These are phyloP conservation scores for Lithophane ornitopus DNA, from an alignment of 2,888 invertebrate species.

Conservation along the genomic window DNA sequence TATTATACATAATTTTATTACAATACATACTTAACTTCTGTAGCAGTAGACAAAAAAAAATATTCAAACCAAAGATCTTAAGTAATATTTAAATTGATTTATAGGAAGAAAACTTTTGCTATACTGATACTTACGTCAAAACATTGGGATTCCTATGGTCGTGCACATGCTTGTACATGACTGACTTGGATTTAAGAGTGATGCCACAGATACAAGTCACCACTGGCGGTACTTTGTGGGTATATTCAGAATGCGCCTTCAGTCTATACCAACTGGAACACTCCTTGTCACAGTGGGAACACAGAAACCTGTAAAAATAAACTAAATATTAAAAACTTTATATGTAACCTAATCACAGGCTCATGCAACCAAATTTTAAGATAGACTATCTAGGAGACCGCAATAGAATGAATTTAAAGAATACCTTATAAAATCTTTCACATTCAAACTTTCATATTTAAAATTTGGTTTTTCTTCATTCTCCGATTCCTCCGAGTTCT, in stretches of 20 bases:
- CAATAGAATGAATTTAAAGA: neutral
- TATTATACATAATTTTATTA: neutral
- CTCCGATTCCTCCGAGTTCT: conserved; percentile 67
- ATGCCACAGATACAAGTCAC: conserved; percentile 88
- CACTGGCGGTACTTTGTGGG: conserved; percentile 81
- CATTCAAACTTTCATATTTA: conserved; percentile 79
- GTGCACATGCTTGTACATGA: conserved; percentile 89
- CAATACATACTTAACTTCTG: neutral
- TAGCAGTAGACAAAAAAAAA: neutral
- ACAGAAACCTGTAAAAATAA: conserved; percentile 82
- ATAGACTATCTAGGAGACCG: neutral
- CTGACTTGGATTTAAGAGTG: conserved; percentile 87
- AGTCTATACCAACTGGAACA: conserved; percentile 88
- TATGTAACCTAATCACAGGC: neutral
- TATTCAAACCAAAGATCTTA: neutral
- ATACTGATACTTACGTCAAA: conserved; percentile 81
- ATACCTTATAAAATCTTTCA: conserved; percentile 85
- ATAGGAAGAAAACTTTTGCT: neutral
- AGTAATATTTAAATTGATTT: neutral
- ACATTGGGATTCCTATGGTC: conserved; percentile 88
- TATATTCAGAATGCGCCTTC: conserved; percentile 80
- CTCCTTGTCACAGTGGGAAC: conserved; percentile 82
- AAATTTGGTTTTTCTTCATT: conserved; percentile 73
- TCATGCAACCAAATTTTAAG: neutral
- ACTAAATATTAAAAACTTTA: neutral